phyloP scores from a whole-genome alignment of 2,888 invertebrate species.

The Prosopocoilus inquinatus region DNA sequence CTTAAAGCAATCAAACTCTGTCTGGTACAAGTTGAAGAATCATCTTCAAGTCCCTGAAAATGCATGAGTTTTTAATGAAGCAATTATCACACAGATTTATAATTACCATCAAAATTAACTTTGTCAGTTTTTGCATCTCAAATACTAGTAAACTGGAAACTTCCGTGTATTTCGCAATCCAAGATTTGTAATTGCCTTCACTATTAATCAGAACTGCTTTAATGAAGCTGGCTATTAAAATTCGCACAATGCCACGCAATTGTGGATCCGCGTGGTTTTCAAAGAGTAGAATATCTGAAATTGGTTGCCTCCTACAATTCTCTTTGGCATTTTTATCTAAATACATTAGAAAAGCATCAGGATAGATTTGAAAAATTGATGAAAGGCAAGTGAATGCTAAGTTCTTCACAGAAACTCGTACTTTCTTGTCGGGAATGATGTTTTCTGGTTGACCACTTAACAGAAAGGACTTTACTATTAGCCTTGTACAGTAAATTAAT shows the following conservation, averaged over 20 bases:
- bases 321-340: slow-evolving; percentile 48
- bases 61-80: slow-evolving; percentile 19
- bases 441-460: slow-evolving; percentile 59
- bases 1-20: slow-evolving; percentile 67
- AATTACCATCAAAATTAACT: slow-evolving; percentile 57
- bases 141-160: slow-evolving; percentile 34
- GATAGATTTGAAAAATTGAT: slow-evolving; percentile 70
- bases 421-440: slow-evolving; percentile 69
- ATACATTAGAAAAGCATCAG: slow-evolving; percentile 67
- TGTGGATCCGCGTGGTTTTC: slow-evolving; percentile 78
- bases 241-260: slow-evolving; percentile 69
- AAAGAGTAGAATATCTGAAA: slow-evolving; percentile 70
- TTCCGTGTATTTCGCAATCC: slow-evolving; percentile 48
- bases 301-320: slow-evolving; percentile 53
- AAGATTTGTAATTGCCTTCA: slow-evolving; percentile 56
- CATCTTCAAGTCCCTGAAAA: slow-evolving; percentile 68
- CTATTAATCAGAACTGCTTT: slow-evolving; percentile 58
- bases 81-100: slow-evolving; percentile 13
- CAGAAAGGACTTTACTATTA: slow-evolving; percentile 71
- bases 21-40: slow-evolving; percentile 72
- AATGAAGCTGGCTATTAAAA: slow-evolving; percentile 68
- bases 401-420: slow-evolving; percentile 88
- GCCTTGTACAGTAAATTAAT: slow-evolving; percentile 69
- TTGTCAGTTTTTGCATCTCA: slow-evolving; percentile 53
- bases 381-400: slow-evolving; percentile 80